Base-by-base conservation (phyloP, 2,888 invertebrate genomes). In the Ellobium chinense region DNA sequence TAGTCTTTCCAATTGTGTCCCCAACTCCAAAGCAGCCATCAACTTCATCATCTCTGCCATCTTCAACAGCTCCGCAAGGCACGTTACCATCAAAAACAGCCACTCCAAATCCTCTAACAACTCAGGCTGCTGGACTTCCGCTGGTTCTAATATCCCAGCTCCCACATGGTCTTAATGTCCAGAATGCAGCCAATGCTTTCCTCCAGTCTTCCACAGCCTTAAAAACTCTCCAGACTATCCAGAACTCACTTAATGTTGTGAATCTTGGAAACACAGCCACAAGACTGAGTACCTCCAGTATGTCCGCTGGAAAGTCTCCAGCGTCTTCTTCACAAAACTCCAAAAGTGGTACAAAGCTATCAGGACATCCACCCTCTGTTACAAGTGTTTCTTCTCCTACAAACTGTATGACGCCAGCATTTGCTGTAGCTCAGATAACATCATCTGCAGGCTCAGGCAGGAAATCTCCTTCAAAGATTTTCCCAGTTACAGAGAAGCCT, bases 111-210 rank as follows among this genome's bases (percentile, higher is more conserved):
- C 21, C 68, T 14, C 7, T 58, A 34, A n/a, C 56, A 34, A 46
- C 46, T 31, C 78, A 70, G 31, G 21, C 62, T 34, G 9, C 69
- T 37, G 34, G 72, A 7, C 24, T 78, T 29, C 78, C 78, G 18
- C 4, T 78, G 12, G 78, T 78, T 34, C 70, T 78, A 27, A 78
- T 78, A n/a, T 78, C 78, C n/a, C 72, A 62, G 36, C 31, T 78
- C 5, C 56, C 78, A 27, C 34, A 29, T 63, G 65, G 58, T 14
- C 62, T 65, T 46, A 72, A 24, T 56, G 54, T 63, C n/a, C 62
- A 63, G 24, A 78, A 78, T 65, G 68, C 68, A 21, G 34, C 78
- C 5, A 78, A 18, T 24, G 65, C 72, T 37, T 65, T 73, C n/a
- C 65, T 72, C 5, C 70, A 72, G 34, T 65, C 78, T 4, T 56